phyloP scores from a whole-genome alignment of 1,140 invertebrate genomes.

The Charaxes varanes region DNA sequence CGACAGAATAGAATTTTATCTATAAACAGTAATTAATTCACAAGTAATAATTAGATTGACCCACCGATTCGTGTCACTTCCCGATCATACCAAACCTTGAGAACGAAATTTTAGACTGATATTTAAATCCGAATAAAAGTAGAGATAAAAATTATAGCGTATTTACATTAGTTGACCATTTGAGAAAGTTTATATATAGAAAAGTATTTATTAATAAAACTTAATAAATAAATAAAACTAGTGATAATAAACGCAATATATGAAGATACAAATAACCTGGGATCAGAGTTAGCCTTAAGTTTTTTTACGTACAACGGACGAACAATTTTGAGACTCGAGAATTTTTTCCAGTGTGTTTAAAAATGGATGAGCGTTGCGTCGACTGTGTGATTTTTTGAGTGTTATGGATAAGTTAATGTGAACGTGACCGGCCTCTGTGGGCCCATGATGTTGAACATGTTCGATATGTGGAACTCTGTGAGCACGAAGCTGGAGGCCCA shows the following conservation, averaged over 20 bases:
- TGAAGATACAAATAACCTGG: constrained; percentile 55
- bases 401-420: constrained; percentile 39
- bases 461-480: constrained; percentile 91
- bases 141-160: constrained; percentile 56
- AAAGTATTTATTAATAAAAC: constrained; percentile 34
- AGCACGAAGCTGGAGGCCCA: constrained; percentile 86
- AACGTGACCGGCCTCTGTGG: constrained; percentile 29
- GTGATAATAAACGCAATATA: constrained; percentile 45
- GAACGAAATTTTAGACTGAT: constrained; percentile 73
- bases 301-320: constrained; percentile 57
- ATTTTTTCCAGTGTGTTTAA: constrained; percentile 42
- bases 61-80: constrained; percentile 23
- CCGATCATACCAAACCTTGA: constrained; percentile 42
- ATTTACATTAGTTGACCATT: constrained; percentile 74
- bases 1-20: constrained; percentile 24
- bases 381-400: constrained; percentile 30
- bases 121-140: constrained; percentile 62
- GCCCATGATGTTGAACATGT: constrained; percentile 79
- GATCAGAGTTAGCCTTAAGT: constrained; percentile 67
- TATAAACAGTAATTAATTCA: constrained; percentile 19
- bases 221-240: constrained; percentile 17
- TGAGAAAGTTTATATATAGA: constrained; percentile 70
- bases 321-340: constrained; percentile 54
- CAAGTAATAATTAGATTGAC: constrained; percentile 25
- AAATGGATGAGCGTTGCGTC: constrained; percentile 35